A percentile compares a stretch with the other conserved stretches of the same genome.
phyloP scores from a whole-genome alignment of 92 coral and sea anemone species.

The Micromussa lordhowensis region DNA sequence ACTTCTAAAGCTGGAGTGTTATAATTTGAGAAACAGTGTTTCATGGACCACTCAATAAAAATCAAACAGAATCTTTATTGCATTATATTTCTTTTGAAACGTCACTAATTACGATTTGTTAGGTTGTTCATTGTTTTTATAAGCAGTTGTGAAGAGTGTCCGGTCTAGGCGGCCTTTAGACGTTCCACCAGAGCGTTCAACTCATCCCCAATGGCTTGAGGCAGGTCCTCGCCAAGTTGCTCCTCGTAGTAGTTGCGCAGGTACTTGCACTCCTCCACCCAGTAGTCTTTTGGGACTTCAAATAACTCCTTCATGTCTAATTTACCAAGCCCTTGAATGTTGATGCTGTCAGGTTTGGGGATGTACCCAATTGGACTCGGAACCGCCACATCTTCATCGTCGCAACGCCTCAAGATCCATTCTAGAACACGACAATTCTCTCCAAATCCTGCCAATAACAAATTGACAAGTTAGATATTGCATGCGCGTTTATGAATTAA shows the following conservation, averaged over 20 bases:
- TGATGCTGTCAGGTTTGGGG: conserved; percentile 85
- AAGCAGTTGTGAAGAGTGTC: background rate
- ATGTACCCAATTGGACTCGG: conserved; percentile 81
- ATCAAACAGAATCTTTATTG: background rate
- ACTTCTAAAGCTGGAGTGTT: background rate
- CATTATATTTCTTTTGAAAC: background rate
- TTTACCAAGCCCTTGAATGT: conserved; percentile 75
- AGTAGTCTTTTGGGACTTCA: conserved; percentile 87
- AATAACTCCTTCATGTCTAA: conserved; percentile 75
- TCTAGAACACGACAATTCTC: conserved; percentile 96
- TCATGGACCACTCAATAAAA: background rate
- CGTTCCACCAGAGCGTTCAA: conserved; percentile 81
- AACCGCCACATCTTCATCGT: conserved; percentile 82
- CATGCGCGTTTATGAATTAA: too few species aligned
- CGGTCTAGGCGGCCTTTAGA: conserved; percentile 55
- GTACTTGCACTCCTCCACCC: conserved; percentile 69
- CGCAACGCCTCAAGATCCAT: conserved; percentile 89
- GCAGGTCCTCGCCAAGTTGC: conserved; percentile 86
- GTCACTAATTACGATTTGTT: background rate
- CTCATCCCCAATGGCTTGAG: conserved; percentile 69
- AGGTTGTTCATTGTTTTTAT: background rate
- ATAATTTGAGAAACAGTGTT: background rate
- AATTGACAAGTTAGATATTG: background rate
- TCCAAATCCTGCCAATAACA: conserved; percentile 79
- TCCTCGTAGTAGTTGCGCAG: conserved; percentile 82